A percentile compares a stretch with the other conserved stretches of the same genome.
Conservation (phyloP, 1,140 invertebrate genomes). For the Drosophila rhopaloa region DNA sequence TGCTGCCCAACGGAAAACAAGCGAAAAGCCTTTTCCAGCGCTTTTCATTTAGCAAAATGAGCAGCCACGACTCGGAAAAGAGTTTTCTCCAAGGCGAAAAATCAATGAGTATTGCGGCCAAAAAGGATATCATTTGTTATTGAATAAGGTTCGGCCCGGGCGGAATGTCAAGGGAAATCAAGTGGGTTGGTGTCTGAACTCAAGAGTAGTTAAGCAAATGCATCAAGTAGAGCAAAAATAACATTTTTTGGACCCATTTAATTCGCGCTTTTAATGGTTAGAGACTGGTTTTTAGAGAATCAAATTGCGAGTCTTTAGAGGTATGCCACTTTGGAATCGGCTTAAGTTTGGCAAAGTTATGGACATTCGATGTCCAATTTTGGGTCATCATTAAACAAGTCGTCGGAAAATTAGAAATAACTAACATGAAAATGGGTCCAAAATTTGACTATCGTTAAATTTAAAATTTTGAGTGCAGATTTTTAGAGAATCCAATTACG, state of each 20-base stretch:
- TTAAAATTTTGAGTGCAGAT: no score
- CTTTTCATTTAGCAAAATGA: slow-evolving; percentile 73
- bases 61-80: slow-evolving; percentile 32
- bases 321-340: no score
- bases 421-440: no score
- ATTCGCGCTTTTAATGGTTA: no score
- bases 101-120: slow-evolving; percentile 65
- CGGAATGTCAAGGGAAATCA: slow-evolving; percentile 8
- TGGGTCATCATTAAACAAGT: no score
- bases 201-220: slow-evolving; percentile 2
- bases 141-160: slow-evolving; percentile 34
- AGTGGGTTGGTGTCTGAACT: slow-evolving; percentile 5
- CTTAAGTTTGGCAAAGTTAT: no score
- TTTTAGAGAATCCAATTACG: no score
- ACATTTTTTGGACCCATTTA: not conserved
- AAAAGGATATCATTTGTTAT: slow-evolving; percentile 76
- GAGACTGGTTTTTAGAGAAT: no score
- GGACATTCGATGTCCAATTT: no score
- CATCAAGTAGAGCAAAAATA: slow-evolving; percentile 10
- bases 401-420: no score
- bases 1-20: slow-evolving; percentile 52
- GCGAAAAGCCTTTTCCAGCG: slow-evolving; percentile 40
- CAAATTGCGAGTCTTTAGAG: no score
- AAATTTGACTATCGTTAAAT: no score
- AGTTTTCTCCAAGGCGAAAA: slow-evolving; percentile 32